Base-by-base conservation (phyloP, 1,140 invertebrate genomes). In the Eriocheir sinensis region DNA sequence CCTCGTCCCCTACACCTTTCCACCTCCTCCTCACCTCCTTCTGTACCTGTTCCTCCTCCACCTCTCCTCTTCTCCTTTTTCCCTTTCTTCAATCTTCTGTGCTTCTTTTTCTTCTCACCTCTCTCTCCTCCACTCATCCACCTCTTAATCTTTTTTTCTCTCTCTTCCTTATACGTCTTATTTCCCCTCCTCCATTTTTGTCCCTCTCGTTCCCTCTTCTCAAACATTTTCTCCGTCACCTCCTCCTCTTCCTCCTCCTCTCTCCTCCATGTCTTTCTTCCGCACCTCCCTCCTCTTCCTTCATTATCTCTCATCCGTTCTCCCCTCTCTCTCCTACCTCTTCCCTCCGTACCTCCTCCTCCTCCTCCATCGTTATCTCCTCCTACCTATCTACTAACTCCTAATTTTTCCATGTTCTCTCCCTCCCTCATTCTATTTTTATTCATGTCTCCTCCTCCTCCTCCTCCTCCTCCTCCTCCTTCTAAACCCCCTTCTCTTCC, bases 61-160 rank as follows among this genome's bases (percentile, higher is more conserved):
- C 21, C 90, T 6, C 21, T 30, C 4, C 48, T 15, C 8, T 15
- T 30, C 17, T 9, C 89, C 15, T 83, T n/a, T 38, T n/a, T 83
- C 81, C 40, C 34, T 89, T n/a, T 89, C 86, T 89, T 38, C 30
- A 17, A 27, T 38, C 40, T 38, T 44, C 40, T 89, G 17, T 89
- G 34, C 40, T n/a, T 44, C 40, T 89, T n/a, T 44, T n/a, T 44
- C 86, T 89, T 38, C 40, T 38, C 30, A 32, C 40, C 86, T 89
- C 40, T 89, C 86, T 89, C 86, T 44, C 40, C 40, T 38, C 40
- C 86, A 27, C 40, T 89, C 86, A 40, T 15, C 15, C 48, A n/a
- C n/a, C 21, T 9, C 12, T 21, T 21, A 53, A 9, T 9, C 4
- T 15, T 36, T 38, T 32, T 85, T n/a, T n/a, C 15, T 34, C 3